Evolutionary conservation across 2,888 invertebrate species (phyloP).

Genomic region (Lepidochitona cinerea): DNA sequence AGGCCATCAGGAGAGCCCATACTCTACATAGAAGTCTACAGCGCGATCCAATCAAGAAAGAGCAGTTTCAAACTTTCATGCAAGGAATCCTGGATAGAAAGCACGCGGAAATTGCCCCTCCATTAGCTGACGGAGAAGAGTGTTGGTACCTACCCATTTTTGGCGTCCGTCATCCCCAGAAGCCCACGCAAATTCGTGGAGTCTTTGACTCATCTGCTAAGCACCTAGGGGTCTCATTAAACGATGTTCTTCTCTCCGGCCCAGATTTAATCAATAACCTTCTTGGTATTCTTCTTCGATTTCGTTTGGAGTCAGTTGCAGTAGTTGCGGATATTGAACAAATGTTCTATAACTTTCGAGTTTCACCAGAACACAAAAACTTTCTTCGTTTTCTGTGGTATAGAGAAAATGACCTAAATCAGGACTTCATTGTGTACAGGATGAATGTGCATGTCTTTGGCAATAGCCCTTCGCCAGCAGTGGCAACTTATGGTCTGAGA

Average conservation of each 20-base stretch:
- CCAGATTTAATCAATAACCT: constrained; percentile 11
- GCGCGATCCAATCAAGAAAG: background rate
- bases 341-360: background rate
- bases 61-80: constrained; percentile 1
- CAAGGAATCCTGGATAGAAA: no score
- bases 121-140: background rate
- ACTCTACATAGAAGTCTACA: no score
- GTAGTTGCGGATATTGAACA: background rate
- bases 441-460: background rate
- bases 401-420: background rate
- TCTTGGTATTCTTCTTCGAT: background rate
- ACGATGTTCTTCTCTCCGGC: background rate
- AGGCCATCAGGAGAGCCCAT: no score
- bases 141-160: constrained; percentile 13
- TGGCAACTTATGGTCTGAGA: background rate
- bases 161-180: no score
- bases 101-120: no score
- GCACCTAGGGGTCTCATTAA: background rate
- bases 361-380: background rate
- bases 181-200: no score
- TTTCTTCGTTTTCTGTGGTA: background rate
- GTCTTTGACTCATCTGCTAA: background rate
- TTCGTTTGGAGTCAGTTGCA: background rate
- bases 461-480: constrained; percentile 17
- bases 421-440: constrained; percentile 12